Evolutionary conservation across 1,140 invertebrate genomes (phyloP).

Genomic region (Drosophila parvula): DNA sequence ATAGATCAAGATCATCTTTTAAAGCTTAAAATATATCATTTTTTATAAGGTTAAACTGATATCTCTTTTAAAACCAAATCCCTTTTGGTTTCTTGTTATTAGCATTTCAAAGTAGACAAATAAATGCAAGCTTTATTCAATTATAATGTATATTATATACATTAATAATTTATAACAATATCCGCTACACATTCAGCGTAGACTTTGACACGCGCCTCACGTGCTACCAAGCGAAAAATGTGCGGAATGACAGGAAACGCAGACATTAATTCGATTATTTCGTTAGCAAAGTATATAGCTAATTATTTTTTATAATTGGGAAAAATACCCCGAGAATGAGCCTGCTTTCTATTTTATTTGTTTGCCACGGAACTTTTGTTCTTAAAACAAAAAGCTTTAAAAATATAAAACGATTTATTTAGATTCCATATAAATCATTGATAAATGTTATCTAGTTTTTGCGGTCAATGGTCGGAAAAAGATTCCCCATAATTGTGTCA

Average conservation of each 20-base stretch:
- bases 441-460: conserved; percentile 2
- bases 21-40: no score
- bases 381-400: background rate
- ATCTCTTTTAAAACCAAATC: no score
- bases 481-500: conserved; percentile 28
- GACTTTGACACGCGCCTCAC: conserved; percentile 17
- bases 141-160: background rate
- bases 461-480: conserved; percentile 3
- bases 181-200: background rate
- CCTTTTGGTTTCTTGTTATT: no score
- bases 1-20: background rate
- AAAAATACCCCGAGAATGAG: background rate
- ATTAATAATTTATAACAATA: background rate
- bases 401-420: background rate
- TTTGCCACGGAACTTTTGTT: background rate
- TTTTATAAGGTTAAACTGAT: no score
- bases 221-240: background rate
- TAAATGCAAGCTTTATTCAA: no score
- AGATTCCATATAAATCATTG: background rate
- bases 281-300: background rate
- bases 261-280: conserved; percentile 1
- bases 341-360: no score
- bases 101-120: no score
- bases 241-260: conserved; percentile 4
- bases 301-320: background rate